Evolutionary conservation across 2,113 vertebrate species (phyloP).

Genomic region (Choloepus hoffmanni): DNA sequence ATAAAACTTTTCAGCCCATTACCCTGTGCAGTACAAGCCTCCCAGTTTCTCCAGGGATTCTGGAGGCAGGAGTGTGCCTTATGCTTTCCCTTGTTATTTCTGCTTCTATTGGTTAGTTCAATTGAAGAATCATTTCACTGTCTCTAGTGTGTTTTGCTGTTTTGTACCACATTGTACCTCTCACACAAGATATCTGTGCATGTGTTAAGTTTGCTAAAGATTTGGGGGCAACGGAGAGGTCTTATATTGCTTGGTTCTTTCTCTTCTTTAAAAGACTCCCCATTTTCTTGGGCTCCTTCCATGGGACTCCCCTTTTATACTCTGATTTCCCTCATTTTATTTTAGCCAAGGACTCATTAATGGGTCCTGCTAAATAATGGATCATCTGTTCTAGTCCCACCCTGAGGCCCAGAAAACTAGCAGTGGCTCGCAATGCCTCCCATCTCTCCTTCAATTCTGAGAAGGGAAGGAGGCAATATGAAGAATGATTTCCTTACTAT

Average conservation of each 20-base stretch:
- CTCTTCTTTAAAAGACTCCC: neutral
- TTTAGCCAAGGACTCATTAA: neutral
- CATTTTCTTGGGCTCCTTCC: neutral
- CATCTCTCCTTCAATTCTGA: neutral
- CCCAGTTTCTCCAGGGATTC: neutral
- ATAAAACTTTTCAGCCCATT: neutral
- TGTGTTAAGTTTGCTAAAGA: neutral
- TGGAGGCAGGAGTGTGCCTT: neutral
- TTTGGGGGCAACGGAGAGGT: neutral
- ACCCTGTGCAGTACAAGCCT: neutral
- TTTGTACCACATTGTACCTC: neutral
- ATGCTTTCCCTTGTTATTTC: neutral
- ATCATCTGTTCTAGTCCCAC: neutral
- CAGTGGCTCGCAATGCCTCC: neutral
- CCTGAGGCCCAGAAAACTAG: neutral
- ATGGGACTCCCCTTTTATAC: neutral
- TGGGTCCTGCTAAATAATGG: neutral
- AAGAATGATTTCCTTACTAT: neutral
- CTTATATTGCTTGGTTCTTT: neutral
- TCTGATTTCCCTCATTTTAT: conserved; percentile 5
- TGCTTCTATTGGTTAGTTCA: neutral
- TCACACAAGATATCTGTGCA: neutral
- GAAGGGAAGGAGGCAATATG: neutral
- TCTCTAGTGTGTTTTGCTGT: neutral
- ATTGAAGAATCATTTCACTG: neutral